phyloP scores from a whole-genome alignment of 2,113 vertebrate genomes.

The Scophthalmus maximus region DNA sequence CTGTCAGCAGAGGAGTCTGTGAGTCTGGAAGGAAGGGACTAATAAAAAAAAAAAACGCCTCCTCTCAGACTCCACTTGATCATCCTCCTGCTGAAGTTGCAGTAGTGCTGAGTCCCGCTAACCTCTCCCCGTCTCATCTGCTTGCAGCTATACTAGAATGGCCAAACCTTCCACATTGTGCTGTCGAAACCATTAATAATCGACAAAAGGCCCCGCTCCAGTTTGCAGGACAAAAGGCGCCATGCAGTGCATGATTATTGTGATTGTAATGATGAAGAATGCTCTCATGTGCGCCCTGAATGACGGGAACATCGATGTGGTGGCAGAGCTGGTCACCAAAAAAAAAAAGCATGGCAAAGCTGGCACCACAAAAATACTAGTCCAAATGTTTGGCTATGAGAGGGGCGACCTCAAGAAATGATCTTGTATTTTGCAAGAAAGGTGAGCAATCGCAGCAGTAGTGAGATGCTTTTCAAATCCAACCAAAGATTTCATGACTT shows the following conservation, averaged over 20 bases:
- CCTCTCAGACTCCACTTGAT: background rate
- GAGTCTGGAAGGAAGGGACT: background rate
- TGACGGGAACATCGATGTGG: background rate
- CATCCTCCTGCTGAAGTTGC: background rate
- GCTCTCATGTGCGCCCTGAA: background rate
- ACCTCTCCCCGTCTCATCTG: background rate
- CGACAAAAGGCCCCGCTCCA: background rate
- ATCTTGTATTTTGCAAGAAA: too few relatives aligned
- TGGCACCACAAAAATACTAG: too few relatives aligned
- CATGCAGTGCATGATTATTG: too few relatives aligned
- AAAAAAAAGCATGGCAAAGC: too few relatives aligned
- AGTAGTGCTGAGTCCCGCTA: background rate
- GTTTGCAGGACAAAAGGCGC: too few relatives aligned
- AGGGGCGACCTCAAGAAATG: too few relatives aligned
- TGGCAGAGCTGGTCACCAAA: too few relatives aligned
- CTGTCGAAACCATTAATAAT: background rate
- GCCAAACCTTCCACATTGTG: background rate
- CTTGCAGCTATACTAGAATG: background rate
- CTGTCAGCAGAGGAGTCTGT: background rate
- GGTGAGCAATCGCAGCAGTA: too few relatives aligned
- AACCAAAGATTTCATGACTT: too few relatives aligned
- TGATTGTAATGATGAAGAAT: background rate
- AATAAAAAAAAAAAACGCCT: background rate
- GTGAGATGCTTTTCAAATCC: too few relatives aligned
- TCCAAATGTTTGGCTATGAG: too few relatives aligned